These are phyloP conservation scores for Muscicapa adusta DNA, from an alignment of 2,113 vertebrate genomes.

Conservation along the genomic window DNA sequence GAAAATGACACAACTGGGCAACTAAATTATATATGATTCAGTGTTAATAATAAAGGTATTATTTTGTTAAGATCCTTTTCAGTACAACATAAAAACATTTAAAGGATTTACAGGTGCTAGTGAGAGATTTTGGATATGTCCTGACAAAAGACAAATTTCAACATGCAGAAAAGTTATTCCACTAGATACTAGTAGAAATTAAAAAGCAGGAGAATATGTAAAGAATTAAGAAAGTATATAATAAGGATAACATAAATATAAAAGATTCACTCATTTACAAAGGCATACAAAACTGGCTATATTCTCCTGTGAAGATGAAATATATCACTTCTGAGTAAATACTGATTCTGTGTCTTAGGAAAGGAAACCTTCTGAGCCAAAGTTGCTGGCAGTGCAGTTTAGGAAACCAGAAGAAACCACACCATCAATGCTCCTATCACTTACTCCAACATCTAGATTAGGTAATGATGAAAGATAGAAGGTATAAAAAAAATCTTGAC, in stretches of 20 bases:
- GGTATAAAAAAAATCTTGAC: not conserved
- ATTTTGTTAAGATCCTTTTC: not conserved
- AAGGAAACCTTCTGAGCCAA: not conserved
- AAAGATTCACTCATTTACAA: not conserved
- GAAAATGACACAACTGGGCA: not conserved
- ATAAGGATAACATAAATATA: not conserved
- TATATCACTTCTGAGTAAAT: not conserved
- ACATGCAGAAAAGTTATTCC: not conserved
- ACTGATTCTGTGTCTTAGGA: not conserved
- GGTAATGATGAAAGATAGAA: not conserved
- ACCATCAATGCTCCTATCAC: not conserved
- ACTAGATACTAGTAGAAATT: not conserved
- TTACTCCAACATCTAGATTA: not conserved
- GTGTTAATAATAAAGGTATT: not conserved
- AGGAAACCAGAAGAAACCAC: not conserved
- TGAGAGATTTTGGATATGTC: not conserved
- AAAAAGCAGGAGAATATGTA: not conserved
- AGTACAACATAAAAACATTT: not conserved
- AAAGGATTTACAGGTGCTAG: not conserved
- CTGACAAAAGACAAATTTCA: not conserved
- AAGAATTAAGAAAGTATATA: not conserved
- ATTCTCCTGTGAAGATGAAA: not conserved
- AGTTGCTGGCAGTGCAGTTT: not conserved
- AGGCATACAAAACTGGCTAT: not conserved
- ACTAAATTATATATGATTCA: not conserved